Evolutionary conservation across 2,797 vertebrate species (phyloP).

Genomic region (Hydrolagus colliei): DNA sequence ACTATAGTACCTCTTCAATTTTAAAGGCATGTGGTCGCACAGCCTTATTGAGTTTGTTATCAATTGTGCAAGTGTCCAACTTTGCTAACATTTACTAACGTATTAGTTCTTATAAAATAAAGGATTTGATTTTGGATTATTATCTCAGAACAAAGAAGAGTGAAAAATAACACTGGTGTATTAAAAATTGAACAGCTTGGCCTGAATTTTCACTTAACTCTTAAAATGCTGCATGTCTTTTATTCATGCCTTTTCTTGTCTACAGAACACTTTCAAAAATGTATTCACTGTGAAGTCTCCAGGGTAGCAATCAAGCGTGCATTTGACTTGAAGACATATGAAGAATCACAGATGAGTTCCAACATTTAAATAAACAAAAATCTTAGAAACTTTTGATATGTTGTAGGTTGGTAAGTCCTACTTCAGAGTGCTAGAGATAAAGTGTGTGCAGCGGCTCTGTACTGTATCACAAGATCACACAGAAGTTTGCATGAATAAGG

Average conservation of each 20-base stretch:
- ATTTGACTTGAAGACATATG: too few species aligned
- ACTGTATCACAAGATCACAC: too few species aligned
- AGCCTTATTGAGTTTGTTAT: conserved; percentile 32
- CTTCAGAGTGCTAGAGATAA: not conserved
- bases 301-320: not conserved
- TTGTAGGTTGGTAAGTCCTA: not conserved
- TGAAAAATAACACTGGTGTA: not conserved
- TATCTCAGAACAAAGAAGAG: conserved; percentile 13
- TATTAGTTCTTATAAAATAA: conserved; percentile 30
- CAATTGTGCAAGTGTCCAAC: conserved; percentile 31
- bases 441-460: not conserved
- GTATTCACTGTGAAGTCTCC: not conserved
- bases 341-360: not conserved
- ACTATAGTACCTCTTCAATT: conserved; percentile 27
- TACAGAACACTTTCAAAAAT: not conserved
- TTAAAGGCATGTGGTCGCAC: conserved; percentile 19
- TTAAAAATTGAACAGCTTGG: conserved; percentile 27
- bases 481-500: too few species aligned
- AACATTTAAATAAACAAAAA: not conserved
- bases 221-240: not conserved
- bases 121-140: conserved; percentile 30
- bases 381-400: not conserved
- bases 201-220: conserved; percentile 22
- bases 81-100: conserved; percentile 21
- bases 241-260: not conserved